Conservation (phyloP, 2,113 vertebrate genomes). For the Myrmophylax atrothorax region DNA sequence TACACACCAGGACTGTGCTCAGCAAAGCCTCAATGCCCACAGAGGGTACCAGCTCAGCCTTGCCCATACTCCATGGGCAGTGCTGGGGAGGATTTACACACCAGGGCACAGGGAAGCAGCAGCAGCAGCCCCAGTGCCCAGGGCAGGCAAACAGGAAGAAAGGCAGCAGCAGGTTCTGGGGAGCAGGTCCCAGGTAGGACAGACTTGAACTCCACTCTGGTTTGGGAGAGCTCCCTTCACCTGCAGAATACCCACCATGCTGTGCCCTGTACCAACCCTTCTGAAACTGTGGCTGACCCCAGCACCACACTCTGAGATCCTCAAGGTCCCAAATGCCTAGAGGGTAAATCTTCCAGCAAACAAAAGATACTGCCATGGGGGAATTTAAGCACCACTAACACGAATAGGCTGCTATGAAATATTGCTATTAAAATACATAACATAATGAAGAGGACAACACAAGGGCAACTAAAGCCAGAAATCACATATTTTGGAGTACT, state of each 20-base stretch:
- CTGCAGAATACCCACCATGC: background rate
- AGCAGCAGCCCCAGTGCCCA: background rate
- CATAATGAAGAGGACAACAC: background rate
- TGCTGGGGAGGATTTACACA: background rate
- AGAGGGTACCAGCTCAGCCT: background rate
- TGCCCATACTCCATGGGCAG: background rate
- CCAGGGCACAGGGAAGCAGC: background rate
- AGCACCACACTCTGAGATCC: background rate
- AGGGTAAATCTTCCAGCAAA: background rate
- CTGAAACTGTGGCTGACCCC: background rate
- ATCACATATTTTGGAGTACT: background rate
- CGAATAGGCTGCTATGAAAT: background rate
- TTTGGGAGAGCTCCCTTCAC: background rate
- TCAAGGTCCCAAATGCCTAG: background rate
- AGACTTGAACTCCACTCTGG: rapidly evolving
- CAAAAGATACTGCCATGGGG: background rate
- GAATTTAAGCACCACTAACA: background rate
- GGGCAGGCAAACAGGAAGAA: background rate
- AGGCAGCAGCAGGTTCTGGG: background rate
- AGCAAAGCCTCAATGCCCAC: background rate
- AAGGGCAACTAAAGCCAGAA: background rate
- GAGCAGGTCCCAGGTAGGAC: background rate
- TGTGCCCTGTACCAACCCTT: background rate
- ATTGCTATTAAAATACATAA: background rate
- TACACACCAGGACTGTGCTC: background rate